A percentile compares a stretch with the other conserved stretches of the same genome.
Evolutionary conservation across 2,888 invertebrate genomes (phyloP).

Genomic region (Philhelius pedissequus): DNA sequence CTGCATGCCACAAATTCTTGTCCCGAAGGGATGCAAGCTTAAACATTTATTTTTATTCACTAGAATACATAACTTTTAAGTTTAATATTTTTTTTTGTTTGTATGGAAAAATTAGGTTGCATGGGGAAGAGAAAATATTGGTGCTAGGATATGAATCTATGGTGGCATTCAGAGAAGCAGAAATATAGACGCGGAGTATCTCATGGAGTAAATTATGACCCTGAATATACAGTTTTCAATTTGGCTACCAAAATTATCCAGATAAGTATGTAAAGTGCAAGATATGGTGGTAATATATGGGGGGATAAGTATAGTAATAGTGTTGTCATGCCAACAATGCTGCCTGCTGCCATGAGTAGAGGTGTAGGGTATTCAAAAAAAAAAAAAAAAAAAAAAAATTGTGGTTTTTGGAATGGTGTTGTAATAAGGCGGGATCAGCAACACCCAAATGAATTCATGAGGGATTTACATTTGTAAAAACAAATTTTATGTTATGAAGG

Average conservation of each 20-base stretch:
- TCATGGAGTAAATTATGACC: constrained; percentile 60
- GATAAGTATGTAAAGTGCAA: constrained; percentile 30
- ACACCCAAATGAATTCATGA: background rate
- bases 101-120: constrained; percentile 52
- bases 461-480: background rate
- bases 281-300: constrained; percentile 24
- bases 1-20: constrained; percentile 63
- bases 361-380: background rate
- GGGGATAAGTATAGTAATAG: constrained; percentile 23
- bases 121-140: constrained; percentile 42
- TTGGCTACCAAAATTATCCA: constrained; percentile 38
- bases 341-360: background rate
- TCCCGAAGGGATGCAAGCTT: constrained; percentile 43
- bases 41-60: constrained; percentile 59
- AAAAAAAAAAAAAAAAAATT: background rate
- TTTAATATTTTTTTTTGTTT: background rate
- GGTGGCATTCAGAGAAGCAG: constrained; percentile 19
- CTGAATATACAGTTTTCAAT: constrained; percentile 60
- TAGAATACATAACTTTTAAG: constrained; percentile 46
- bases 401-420: background rate
- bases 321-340: constrained; percentile 24
- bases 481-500: background rate
- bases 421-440: background rate
- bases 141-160: constrained; percentile 49
- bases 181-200: constrained; percentile 19